Base-by-base conservation (phyloP, 2,797 vertebrate species). In the Anisognathus igniventris region DNA sequence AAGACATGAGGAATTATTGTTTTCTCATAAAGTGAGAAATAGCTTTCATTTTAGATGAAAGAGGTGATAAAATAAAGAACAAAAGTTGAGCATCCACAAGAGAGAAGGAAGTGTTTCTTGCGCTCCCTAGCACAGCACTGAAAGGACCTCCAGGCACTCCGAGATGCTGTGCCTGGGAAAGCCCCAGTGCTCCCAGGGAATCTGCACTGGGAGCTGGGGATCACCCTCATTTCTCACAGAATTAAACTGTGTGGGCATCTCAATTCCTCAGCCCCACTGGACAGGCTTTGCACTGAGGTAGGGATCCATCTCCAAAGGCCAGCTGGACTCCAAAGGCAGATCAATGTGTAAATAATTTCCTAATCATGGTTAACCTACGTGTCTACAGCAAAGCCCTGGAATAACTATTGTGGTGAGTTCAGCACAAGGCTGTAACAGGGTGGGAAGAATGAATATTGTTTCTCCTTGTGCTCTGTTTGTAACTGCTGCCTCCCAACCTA, bases 11-110 rank as follows among this genome's bases (percentile, higher is more conserved):
- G 66, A 95, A 86, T 80, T 83, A 88, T 10, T 88, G 61, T 77
- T 92, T 96, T 65, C 79, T 88, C 70, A 54, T 40, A 66, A 93
- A 66, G 47, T 4, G 40, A 73, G 80, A 66, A 87, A 22, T n/a
- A 66, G 10, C 91, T 87, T 92, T 85, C 78, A 76, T 88, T 94
- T 88, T 18, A 80, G 70, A 88, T 88, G 50, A 68, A 93, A 88
- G 92, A 51, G 23, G 39, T 21, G 73, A 78, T 61, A 88, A 70
- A 92, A 88, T 35, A 57, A 81, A 72, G 87, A 80, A 48, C 30
- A 33, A 9, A 83, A 93, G 61, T 22, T 64, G 89, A 91, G 82
- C 12, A 61, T 31, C 39, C 81, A 58, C 76, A 12, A 2, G 68
- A 45, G 79, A 88, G 42, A 0, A 62, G 0, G 1, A 37, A 57